Evolutionary conservation across 2,888 invertebrate species (phyloP).

Genomic region (Cantharis flavilabris): DNA sequence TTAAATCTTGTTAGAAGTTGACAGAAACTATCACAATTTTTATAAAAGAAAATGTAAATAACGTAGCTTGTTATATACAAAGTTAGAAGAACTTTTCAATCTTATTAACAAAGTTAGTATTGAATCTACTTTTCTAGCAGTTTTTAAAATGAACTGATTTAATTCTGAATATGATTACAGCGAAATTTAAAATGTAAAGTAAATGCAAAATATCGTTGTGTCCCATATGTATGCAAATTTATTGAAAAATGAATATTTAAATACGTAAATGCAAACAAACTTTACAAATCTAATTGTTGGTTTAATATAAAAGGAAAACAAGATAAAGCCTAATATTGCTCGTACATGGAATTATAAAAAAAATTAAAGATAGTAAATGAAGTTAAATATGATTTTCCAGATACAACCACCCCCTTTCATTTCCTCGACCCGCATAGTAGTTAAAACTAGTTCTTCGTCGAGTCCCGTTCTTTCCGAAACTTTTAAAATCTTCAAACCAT

Average conservation of each 20-base stretch:
- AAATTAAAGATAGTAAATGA: neutral
- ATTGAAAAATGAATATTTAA: conserved; percentile 57
- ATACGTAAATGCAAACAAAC: conserved; percentile 55
- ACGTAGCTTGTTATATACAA: conserved; percentile 32
- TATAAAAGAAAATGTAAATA: conserved; percentile 32
- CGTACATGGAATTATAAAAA: neutral
- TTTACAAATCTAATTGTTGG: conserved; percentile 53
- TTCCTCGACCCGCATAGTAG: neutral
- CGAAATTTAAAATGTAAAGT: conserved; percentile 58
- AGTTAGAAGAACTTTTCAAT: conserved; percentile 48
- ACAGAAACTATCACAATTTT: conserved; percentile 28
- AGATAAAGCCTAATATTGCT: conserved; percentile 47
- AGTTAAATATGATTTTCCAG: neutral
- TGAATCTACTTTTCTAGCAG: conserved; percentile 48
- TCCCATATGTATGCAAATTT: conserved; percentile 58
- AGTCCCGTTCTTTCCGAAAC: neutral
- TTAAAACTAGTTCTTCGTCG: neutral
- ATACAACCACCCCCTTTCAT: neutral
- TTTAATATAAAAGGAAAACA: conserved; percentile 52
- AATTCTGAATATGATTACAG: conserved; percentile 58
- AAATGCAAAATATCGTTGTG: conserved; percentile 56
- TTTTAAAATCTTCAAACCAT: neutral
- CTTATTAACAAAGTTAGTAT: conserved; percentile 51
- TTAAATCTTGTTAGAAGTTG: conserved; percentile 24
- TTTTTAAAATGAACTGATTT: conserved; percentile 56